phyloP scores from a whole-genome alignment of 1,140 invertebrate species.

The Lasioglossum albipes region DNA sequence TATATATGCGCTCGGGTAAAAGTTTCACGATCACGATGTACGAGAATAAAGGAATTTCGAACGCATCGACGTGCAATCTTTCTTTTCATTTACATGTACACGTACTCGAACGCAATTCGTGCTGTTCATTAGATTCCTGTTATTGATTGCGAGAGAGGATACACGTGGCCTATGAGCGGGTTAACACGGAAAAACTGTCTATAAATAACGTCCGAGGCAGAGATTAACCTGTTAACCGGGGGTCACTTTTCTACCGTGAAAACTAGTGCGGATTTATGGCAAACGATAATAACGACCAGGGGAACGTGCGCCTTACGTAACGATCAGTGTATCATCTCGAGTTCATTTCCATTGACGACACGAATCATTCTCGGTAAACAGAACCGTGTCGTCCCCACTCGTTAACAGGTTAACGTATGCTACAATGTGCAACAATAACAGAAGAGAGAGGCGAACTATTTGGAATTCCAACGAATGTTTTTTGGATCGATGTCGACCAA shows the following conservation, averaged over 20 bases:
- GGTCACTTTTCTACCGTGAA: background rate
- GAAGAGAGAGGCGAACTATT: too few relatives aligned
- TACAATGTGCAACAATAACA: too few relatives aligned
- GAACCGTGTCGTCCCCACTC: too few relatives aligned
- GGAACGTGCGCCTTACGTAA: too few relatives aligned
- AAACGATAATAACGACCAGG: too few relatives aligned
- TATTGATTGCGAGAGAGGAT: conserved; percentile 21
- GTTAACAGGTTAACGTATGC: too few relatives aligned
- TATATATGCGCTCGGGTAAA: background rate
- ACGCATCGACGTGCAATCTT: background rate
- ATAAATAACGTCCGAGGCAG: background rate
- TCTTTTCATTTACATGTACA: background rate
- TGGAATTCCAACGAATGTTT: background rate
- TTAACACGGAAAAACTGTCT: conserved; percentile 8
- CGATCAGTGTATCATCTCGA: too few relatives aligned
- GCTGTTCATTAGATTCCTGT: conserved; percentile 16
- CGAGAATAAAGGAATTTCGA: background rate
- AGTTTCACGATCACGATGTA: background rate
- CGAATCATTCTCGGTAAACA: too few relatives aligned
- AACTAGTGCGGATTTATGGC: too few relatives aligned
- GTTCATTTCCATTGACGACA: too few relatives aligned
- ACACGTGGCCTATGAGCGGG: background rate
- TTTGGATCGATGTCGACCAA: background rate
- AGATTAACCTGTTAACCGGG: background rate
- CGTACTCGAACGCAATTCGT: background rate